Conservation (phyloP, 2,797 vertebrate species). For the Alectoris magna region DNA sequence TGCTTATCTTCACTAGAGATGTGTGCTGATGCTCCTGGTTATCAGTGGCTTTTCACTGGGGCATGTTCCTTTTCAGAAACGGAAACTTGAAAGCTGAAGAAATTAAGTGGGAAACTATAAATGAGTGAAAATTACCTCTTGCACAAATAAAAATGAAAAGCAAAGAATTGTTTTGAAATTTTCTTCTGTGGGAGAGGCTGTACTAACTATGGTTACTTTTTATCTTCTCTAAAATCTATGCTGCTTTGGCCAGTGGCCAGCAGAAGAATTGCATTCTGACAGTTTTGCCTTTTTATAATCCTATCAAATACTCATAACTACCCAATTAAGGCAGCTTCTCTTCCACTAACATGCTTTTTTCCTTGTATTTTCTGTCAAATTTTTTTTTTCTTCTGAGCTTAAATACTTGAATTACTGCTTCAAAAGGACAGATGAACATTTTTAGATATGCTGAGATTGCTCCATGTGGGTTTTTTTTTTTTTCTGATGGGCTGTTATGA, state of each 20-base stretch:
- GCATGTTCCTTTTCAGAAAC: neutral
- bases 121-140: neutral
- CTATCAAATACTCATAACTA: constrained; percentile 33
- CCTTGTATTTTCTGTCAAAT: constrained; percentile 49
- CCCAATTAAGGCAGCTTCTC: constrained; percentile 34
- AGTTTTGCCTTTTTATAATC: constrained; percentile 44
- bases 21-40: neutral
- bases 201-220: constrained; percentile 7
- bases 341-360: constrained; percentile 34
- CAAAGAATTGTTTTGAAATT: constrained; percentile 2
- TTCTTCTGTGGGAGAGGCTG: neutral
- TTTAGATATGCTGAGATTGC: constrained; percentile 46
- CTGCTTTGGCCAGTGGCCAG: constrained; percentile 32
- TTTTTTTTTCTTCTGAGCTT: neutral
- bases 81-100: neutral
- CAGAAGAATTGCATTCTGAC: constrained; percentile 19
- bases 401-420: constrained; percentile 60
- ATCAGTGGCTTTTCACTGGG: neutral
- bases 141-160: neutral
- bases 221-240: constrained; percentile 23
- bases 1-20: neutral
- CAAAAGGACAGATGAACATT: constrained; percentile 52
- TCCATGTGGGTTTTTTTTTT: constrained; percentile 9
- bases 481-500: constrained; percentile 44
- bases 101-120: neutral